Evolutionary conservation across 2,797 vertebrate genomes (phyloP).

Genomic region (Poeciliopsis presidionis): DNA sequence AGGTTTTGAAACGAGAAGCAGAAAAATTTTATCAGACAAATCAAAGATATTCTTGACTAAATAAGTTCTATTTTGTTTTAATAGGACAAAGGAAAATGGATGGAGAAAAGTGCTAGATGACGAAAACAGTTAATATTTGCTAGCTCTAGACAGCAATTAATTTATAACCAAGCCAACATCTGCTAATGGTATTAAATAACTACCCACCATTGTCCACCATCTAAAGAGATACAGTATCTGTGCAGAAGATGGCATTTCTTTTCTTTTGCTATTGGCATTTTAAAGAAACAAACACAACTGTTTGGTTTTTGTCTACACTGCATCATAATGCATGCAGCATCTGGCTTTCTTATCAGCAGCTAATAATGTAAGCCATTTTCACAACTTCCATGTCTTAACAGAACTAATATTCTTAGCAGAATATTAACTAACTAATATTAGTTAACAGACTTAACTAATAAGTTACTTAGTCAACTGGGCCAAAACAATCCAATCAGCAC

Average conservation of each 20-base stretch:
- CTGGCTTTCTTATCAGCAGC: not conserved
- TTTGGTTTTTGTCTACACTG: not conserved
- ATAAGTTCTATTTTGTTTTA: conserved; percentile 44
- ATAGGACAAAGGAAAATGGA: conserved; percentile 28
- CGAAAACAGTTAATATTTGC: not conserved
- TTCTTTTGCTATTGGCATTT: not conserved
- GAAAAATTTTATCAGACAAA: conserved; percentile 27
- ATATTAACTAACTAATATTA: no score
- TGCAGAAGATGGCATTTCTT: not conserved
- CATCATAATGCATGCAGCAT: not conserved
- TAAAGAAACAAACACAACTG: not conserved
- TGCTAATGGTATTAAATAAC: not conserved
- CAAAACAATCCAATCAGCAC: not conserved
- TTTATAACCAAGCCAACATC: conserved; percentile 15
- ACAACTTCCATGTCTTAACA: not conserved
- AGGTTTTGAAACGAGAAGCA: conserved; percentile 2
- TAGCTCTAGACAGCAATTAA: not conserved
- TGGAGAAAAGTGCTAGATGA: conserved; percentile 5
- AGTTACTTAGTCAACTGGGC: not conserved
- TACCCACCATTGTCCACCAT: not conserved
- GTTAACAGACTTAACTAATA: not conserved
- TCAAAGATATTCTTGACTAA: conserved; percentile 32
- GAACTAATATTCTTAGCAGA: not conserved
- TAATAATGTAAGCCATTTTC: not conserved
- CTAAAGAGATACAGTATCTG: not conserved